phyloP scores from a whole-genome alignment of 2,888 invertebrate species.

The Frankliniella fusca region DNA sequence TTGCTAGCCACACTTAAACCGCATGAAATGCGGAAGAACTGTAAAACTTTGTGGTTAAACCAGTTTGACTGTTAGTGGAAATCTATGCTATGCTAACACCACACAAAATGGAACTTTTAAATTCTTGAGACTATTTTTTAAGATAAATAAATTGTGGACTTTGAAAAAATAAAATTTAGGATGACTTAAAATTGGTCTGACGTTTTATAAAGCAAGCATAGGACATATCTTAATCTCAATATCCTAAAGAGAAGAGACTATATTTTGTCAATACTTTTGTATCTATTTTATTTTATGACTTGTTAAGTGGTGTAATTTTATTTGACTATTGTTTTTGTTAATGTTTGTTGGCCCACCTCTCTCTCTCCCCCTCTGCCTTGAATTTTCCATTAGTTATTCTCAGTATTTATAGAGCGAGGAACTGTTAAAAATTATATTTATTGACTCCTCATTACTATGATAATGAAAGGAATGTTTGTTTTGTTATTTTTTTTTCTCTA shows the following conservation, averaged over 20 bases:
- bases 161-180: not conserved
- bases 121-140: not conserved
- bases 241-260: slow-evolving; percentile 20
- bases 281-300: slow-evolving; percentile 15
- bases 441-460: not conserved
- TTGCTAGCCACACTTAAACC: slow-evolving; percentile 42
- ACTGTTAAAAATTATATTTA: not conserved
- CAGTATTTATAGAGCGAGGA: not conserved
- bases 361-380: slow-evolving; percentile 8
- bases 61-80: slow-evolving; percentile 19
- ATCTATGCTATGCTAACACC: slow-evolving; percentile 14
- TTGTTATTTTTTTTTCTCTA: no score
- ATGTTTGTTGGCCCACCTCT: slow-evolving; percentile 19
- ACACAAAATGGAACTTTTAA: not conserved
- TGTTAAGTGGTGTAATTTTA: slow-evolving; percentile 25
- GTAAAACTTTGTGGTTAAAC: not conserved
- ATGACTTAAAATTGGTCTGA: not conserved
- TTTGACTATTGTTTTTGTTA: slow-evolving; percentile 17
- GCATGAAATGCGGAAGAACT: not conserved
- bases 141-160: not conserved
- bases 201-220: not conserved
- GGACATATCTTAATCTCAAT: slow-evolving; percentile 9
- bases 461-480: no score
- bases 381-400: slow-evolving; percentile 2
- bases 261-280: slow-evolving; percentile 22